These are phyloP conservation scores for Holocentrus rufus DNA, from an alignment of 2,797 vertebrate genomes.

Conservation along the genomic window DNA sequence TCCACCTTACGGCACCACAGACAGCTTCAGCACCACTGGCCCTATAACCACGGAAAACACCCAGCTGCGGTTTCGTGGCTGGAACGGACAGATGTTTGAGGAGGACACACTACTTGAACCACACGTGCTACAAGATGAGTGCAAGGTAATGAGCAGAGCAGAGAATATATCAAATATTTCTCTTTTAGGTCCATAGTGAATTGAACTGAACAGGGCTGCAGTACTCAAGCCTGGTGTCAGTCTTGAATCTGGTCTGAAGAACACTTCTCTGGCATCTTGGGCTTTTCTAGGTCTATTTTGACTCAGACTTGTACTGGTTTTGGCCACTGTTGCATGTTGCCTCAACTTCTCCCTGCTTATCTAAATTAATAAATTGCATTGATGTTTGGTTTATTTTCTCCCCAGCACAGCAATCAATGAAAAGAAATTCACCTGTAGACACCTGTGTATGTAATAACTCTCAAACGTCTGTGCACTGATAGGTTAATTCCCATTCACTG, in stretches of 20 bases:
- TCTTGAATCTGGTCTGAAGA: too few relatives aligned
- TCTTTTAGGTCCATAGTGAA: not conserved
- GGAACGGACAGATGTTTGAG: conserved; percentile 93
- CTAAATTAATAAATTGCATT: too few relatives aligned
- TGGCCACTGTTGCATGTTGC: not conserved
- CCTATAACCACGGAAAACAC: conserved; percentile 59
- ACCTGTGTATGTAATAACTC: too few relatives aligned
- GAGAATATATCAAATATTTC: not conserved
- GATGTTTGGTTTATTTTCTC: too few relatives aligned
- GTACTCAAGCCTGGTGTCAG: too few relatives aligned
- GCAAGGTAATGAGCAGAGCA: conserved; percentile 86
- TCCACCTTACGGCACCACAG: conserved; percentile 51
- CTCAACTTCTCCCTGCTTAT: not conserved
- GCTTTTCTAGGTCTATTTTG: too few relatives aligned
- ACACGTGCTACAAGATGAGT: conserved; percentile 88
- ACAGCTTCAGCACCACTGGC: conserved; percentile 50
- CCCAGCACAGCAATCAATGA: too few relatives aligned
- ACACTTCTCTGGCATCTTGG: too few relatives aligned
- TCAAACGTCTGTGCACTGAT: too few relatives aligned
- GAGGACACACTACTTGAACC: conserved; percentile 88
- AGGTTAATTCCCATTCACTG: too few relatives aligned
- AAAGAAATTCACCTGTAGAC: too few relatives aligned
- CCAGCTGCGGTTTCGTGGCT: conserved; percentile 87
- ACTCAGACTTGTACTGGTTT: not conserved
- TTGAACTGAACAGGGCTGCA: not conserved